These are phyloP conservation scores for Tridacna crocea DNA, from an alignment of 2,888 invertebrate genomes.

Conservation along the genomic window DNA sequence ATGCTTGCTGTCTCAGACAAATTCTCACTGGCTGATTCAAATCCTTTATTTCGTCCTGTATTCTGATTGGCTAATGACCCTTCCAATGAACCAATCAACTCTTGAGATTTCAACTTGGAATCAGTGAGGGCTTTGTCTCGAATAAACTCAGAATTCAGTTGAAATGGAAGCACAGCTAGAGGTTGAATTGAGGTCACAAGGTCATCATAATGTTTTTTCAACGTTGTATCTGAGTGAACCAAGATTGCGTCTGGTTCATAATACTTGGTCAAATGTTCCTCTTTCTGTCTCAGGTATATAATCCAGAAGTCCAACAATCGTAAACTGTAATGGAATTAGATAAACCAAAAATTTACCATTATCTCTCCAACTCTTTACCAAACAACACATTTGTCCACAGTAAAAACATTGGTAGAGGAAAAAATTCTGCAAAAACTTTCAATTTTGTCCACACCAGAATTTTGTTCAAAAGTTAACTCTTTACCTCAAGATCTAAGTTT, in stretches of 20 bases:
- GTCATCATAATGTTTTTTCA: slow-evolving; percentile 88
- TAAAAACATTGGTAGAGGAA: background rate
- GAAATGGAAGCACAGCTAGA: slow-evolving; percentile 91
- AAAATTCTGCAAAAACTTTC: no score
- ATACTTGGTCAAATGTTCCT: slow-evolving; percentile 92
- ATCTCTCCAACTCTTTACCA: no score
- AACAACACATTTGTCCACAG: no score
- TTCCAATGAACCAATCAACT: slow-evolving; percentile 54
- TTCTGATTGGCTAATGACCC: slow-evolving; percentile 53
- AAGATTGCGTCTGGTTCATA: slow-evolving; percentile 91
- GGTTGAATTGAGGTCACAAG: slow-evolving; percentile 92
- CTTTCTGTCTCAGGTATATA: slow-evolving; percentile 92
- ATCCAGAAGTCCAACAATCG: slow-evolving; percentile 96
- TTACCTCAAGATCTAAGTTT: no score
- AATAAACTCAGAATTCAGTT: slow-evolving; percentile 87
- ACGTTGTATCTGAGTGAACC: slow-evolving; percentile 87
- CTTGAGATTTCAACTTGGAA: slow-evolving; percentile 55
- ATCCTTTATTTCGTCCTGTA: slow-evolving; percentile 20
- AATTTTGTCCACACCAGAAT: no score
- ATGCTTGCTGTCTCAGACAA: slow-evolving; percentile 45
- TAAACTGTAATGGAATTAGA: slow-evolving; percentile 86
- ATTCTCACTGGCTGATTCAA: slow-evolving; percentile 43
- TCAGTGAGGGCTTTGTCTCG: slow-evolving; percentile 57
- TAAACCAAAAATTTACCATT: background rate
- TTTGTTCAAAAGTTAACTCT: no score